phyloP scores from a whole-genome alignment of 2,888 invertebrate genomes.

The Anorthoa munda region DNA sequence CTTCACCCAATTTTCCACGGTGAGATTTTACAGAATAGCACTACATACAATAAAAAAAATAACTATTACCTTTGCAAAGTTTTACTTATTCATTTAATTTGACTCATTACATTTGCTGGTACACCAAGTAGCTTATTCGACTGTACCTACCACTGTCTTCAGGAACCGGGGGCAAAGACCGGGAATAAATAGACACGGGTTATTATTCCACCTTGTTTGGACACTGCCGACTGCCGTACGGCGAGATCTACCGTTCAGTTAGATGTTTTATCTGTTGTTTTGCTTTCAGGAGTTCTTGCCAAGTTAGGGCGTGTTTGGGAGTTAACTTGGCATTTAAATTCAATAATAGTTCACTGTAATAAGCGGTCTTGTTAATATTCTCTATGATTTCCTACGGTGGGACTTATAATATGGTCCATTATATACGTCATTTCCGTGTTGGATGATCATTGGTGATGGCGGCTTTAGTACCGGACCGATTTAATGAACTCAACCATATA shows the following conservation, averaged over 20 bases:
- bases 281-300: constrained; percentile 10
- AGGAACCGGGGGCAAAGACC: constrained; percentile 57
- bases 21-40: too few relatives aligned
- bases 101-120: not conserved
- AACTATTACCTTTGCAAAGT: too few relatives aligned
- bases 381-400: not conserved
- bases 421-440: too few relatives aligned
- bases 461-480: too few relatives aligned
- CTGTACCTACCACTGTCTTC: constrained; percentile 52
- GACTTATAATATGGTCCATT: too few relatives aligned
- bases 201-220: constrained; percentile 70
- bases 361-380: not conserved
- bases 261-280: constrained; percentile 46
- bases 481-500: too few relatives aligned
- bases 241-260: constrained; percentile 33
- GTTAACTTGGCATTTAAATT: not conserved
- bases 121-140: constrained; percentile 18
- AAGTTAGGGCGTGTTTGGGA: not conserved
- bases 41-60: too few relatives aligned
- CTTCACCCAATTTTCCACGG: too few relatives aligned
- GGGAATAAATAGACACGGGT: constrained; percentile 68
- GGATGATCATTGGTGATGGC: too few relatives aligned
- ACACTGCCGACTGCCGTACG: constrained; percentile 39
- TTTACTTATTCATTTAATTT: too few relatives aligned
- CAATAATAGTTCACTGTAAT: not conserved